A percentile compares a stretch with the other conserved stretches of the same genome.
phyloP scores from a whole-genome alignment of 2,888 invertebrate genomes.

The Pyrrhosoma nymphula region DNA sequence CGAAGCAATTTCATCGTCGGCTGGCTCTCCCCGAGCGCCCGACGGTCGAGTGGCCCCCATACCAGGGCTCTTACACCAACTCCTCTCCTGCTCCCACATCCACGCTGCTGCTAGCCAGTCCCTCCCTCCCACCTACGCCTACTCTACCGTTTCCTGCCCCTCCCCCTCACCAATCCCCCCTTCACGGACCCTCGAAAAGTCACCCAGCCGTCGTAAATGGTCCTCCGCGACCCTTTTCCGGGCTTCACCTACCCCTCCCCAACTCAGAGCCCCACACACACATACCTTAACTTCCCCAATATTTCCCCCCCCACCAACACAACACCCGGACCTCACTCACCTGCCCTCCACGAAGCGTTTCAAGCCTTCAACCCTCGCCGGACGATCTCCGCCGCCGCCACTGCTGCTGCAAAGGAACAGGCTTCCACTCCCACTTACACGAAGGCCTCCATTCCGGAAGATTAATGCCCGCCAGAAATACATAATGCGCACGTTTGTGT shows the following conservation, averaged over 20 bases:
- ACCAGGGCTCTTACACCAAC: too few species aligned
- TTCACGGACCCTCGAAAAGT: background rate
- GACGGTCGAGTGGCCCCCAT: background rate
- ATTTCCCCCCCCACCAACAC: too few species aligned
- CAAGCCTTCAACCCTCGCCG: background rate
- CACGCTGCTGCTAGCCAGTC: background rate
- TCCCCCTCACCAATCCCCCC: background rate
- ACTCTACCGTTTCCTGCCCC: background rate
- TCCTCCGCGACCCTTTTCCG: background rate
- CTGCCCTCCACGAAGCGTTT: background rate
- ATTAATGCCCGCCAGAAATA: slow-evolving; percentile 36
- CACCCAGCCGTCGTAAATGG: slow-evolving; percentile 29
- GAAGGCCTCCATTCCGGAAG: background rate
- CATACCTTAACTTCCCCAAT: background rate
- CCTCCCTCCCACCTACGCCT: background rate
- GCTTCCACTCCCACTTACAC: background rate
- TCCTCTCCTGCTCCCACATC: too few species aligned
- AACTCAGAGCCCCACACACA: background rate
- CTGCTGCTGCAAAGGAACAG: background rate
- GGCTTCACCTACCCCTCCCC: background rate
- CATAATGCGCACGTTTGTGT: background rate
- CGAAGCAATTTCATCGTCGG: slow-evolving; percentile 32
- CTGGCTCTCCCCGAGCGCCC: background rate
- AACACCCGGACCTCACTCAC: too few species aligned
- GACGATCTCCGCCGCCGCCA: background rate